Base-by-base conservation (phyloP, 2,888 invertebrate genomes). In the Catocala sponsa region DNA sequence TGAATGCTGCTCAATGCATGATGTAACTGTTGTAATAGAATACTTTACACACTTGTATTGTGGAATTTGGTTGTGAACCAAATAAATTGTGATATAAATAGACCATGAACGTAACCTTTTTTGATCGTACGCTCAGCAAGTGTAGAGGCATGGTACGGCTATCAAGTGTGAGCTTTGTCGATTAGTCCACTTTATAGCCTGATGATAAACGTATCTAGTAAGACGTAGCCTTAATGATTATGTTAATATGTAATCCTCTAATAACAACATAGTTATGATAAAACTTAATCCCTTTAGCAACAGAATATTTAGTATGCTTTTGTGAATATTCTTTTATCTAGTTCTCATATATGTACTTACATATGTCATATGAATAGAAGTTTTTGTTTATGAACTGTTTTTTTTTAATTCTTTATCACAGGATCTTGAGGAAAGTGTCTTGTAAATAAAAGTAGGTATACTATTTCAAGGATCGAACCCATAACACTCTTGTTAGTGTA, bases 1-100 rank as follows among this genome's bases (percentile, higher is more conserved):
- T 84, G 84, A 78, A 82, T 83, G 85, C 84, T 81, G 75, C 85
- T 85, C 84, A 76, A 83, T 84, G 85, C 84, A 81, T 90, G 87
- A 88, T 91, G 90, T 91, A 91, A 91, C 88, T 74, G 82, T 83
- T 84, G 86, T 88, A 88, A 84, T 81, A 82, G 80, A 84, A 84
- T 82, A 80, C 77, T 77, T 74, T 77, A 79, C 80, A 79, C 79
- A 83, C 81, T 77, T 74, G 74, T 70, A 73, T 75, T 81, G 74
- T 75, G 72, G 73, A 72, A 78, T 79, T 80, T 75, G 69, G 75
- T 77, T 76, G 70, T 71, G 69, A 70, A 72, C 72, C 75, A 66
- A 74, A 74, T 79, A 78, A 78, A 78, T 79, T 78, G 70, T 78
- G 70, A 78, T 78, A 74, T 79, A 79, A 78, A 80, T 78, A 81